Percentiles rank a stretch among this genome's conserved stretches.
phyloP scores from a whole-genome alignment of 2,113 vertebrate species.

The Nannospalax galili region DNA sequence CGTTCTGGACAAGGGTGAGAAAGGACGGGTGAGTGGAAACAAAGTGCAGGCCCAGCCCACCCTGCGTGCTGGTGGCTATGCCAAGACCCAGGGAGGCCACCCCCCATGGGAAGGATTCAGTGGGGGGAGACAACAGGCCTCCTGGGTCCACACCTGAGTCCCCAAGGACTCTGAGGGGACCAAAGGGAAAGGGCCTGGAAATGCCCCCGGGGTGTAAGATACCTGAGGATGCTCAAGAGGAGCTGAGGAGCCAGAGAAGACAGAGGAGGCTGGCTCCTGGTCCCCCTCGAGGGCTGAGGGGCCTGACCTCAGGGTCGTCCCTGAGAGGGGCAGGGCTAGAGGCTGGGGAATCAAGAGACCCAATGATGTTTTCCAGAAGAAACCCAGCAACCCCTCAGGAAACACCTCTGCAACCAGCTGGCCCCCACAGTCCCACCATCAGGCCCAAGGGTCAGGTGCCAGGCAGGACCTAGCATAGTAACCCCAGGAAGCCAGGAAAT shows the following conservation, averaged over 20 bases:
- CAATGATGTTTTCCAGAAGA: conserved; percentile 63
- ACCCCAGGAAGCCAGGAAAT: not conserved
- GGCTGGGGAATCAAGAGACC: conserved; percentile 76
- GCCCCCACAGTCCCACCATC: conserved; percentile 59
- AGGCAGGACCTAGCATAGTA: not conserved
- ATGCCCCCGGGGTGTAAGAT: conserved; percentile 61
- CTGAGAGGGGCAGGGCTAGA: conserved; percentile 76
- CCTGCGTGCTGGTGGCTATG: not conserved
- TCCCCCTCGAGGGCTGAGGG: conserved; percentile 76
- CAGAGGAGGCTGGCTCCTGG: conserved; percentile 76
- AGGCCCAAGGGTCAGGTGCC: not conserved
- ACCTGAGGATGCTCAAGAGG: conserved; percentile 76
- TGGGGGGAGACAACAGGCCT: not conserved
- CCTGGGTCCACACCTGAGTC: conserved; percentile 48
- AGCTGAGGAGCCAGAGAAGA: conserved; percentile 76
- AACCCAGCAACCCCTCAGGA: conserved; percentile 52
- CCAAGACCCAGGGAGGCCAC: conserved; percentile 63
- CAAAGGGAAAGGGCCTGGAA: conserved; percentile 45
- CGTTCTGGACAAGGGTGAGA: conserved; percentile 84
- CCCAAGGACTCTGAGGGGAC: conserved; percentile 31
- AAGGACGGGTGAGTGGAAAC: not conserved
- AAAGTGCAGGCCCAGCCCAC: conserved; percentile 32
- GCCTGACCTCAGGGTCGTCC: conserved; percentile 73
- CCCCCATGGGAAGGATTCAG: conserved; percentile 36
- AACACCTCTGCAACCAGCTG: conserved; percentile 50